phyloP scores from a whole-genome alignment of 2,113 vertebrate species.

The Menura novaehollandiae region DNA sequence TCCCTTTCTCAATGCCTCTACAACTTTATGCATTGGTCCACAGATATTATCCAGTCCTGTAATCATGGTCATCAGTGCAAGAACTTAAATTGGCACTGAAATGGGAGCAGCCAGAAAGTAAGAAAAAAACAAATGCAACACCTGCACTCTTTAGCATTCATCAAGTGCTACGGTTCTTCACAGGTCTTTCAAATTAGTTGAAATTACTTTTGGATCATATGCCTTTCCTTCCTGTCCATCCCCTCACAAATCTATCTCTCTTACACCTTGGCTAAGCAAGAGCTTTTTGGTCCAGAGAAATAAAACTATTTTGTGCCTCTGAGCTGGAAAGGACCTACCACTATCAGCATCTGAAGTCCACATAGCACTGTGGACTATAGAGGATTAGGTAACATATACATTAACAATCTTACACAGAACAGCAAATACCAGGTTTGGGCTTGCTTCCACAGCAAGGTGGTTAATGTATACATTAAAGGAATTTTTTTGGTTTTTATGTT shows the following conservation, averaged over 20 bases:
- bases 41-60: not conserved
- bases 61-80: not conserved
- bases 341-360: not conserved
- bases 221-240: not conserved
- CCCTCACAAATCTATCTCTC: fast-evolving
- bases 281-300: not conserved
- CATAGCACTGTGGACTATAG: fast-evolving
- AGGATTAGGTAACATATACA: not conserved
- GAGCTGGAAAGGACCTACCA: not conserved
- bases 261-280: not conserved
- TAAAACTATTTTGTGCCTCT: not conserved
- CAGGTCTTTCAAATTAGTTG: not conserved
- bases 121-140: not conserved
- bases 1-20: not conserved
- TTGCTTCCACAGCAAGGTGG: not conserved
- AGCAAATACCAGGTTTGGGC: not conserved
- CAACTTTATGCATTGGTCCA: not conserved
- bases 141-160: not conserved
- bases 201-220: not conserved
- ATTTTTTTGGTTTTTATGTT: fast-evolving
- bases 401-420: not conserved
- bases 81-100: not conserved
- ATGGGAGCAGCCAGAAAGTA: not conserved
- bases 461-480: not conserved
- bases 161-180: not conserved